Evolutionary conservation across 2,888 invertebrate genomes (phyloP).

Genomic region (Dioctria rufipes): DNA sequence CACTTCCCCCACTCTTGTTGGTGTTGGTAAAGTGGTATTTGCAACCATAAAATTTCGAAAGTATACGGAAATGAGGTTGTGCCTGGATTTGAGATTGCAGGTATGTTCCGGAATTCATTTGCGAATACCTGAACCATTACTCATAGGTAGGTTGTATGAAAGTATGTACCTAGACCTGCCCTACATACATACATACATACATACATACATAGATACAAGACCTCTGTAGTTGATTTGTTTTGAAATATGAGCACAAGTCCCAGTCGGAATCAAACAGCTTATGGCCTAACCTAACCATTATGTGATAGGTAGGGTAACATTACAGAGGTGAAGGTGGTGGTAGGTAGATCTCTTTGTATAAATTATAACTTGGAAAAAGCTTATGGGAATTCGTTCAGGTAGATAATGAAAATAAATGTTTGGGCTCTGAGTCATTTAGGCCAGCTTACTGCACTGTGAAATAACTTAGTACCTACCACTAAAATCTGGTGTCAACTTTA

Average conservation of each 20-base stretch:
- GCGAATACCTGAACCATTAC: conserved; percentile 16
- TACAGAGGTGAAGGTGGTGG: background rate
- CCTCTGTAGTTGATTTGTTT: background rate
- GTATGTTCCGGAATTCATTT: conserved; percentile 28
- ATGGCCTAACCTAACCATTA: background rate
- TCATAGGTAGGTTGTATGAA: too few species aligned
- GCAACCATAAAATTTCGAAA: conserved; percentile 30
- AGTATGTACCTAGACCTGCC: too few species aligned
- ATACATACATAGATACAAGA: background rate
- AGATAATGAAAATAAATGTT: conserved; percentile 44
- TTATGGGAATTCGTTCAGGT: conserved; percentile 41
- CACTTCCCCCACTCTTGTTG: background rate
- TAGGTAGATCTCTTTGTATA: background rate
- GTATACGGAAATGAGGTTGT: conserved; percentile 42
- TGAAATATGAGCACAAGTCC: background rate
- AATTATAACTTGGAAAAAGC: conserved; percentile 10
- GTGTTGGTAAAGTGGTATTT: background rate
- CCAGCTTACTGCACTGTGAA: background rate
- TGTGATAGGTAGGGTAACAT: background rate
- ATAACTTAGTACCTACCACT: background rate
- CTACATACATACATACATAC: background rate
- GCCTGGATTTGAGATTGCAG: conserved; percentile 11
- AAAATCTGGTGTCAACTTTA: conserved; percentile 32
- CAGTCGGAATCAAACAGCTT: conserved; percentile 18
- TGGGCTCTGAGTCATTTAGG: conserved; percentile 12